Evolutionary conservation across 2,113 vertebrate species (phyloP).

Genomic region (Hydrochoerus hydrochaeris): DNA sequence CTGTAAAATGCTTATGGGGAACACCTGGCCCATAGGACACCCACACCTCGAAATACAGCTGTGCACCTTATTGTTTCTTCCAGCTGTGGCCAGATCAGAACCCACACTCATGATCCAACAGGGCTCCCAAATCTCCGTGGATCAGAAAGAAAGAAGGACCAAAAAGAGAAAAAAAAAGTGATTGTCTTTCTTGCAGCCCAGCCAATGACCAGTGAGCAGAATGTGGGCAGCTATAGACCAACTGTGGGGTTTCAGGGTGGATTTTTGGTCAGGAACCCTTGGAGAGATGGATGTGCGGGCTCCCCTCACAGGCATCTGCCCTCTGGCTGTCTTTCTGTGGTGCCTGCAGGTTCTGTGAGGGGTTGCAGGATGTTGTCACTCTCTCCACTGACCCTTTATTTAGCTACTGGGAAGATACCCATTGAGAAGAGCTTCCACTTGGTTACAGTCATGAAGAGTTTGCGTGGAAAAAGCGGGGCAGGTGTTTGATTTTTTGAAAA

Average conservation of each 20-base stretch:
- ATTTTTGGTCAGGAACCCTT: no score
- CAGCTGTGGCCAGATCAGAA: not conserved
- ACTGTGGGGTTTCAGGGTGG: rapidly evolving
- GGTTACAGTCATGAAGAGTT: not conserved
- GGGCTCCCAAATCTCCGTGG: not conserved
- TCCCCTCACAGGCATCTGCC: rapidly evolving
- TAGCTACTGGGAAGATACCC: not conserved
- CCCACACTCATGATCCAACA: not conserved
- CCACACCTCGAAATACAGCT: not conserved
- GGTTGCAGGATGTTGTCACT: no score
- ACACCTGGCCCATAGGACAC: no score
- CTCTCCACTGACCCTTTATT: no score
- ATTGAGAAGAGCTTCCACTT: not conserved
- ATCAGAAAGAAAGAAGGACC: not conserved
- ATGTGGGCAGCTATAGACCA: rapidly evolving
- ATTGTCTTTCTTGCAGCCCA: rapidly evolving
- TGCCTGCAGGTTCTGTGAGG: rapidly evolving
- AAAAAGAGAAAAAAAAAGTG: not conserved
- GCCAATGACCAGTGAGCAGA: rapidly evolving
- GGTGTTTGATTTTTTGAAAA: not conserved
- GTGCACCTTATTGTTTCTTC: not conserved
- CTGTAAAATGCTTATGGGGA: not conserved
- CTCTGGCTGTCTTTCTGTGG: not conserved
- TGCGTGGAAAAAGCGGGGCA: not conserved
- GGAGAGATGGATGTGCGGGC: rapidly evolving